These are phyloP conservation scores for Apantesis nais DNA, from an alignment of 2,888 invertebrate species.

Conservation along the genomic window DNA sequence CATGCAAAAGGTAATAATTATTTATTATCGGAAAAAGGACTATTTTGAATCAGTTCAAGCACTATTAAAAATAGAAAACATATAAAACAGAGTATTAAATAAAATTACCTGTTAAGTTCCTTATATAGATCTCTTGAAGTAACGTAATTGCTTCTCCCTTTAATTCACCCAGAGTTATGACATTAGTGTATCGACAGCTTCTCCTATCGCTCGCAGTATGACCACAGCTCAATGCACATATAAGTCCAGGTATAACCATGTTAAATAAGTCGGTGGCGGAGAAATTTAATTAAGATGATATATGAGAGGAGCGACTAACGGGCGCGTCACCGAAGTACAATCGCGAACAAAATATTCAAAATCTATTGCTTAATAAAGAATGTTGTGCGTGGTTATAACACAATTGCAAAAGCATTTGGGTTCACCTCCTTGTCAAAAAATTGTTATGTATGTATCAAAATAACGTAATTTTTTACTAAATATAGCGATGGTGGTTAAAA, in stretches of 20 bases:
- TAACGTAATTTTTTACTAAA: background rate
- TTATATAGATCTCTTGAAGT: background rate
- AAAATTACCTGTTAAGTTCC: background rate
- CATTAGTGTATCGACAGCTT: background rate
- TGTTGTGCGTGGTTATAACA: background rate
- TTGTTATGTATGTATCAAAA: background rate
- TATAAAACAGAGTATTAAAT: background rate
- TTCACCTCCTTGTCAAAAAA: background rate
- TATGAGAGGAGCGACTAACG: constrained; percentile 79
- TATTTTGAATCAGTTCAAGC: background rate
- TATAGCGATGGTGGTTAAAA: background rate
- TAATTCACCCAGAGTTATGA: background rate
- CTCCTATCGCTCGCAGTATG: constrained; percentile 22
- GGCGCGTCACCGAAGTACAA: constrained; percentile 64
- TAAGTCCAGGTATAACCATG: constrained; percentile 73
- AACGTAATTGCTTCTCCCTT: background rate
- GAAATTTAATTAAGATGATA: constrained; percentile 86
- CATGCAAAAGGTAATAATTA: too few relatives aligned
- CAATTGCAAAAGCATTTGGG: background rate
- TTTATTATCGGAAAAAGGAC: too few relatives aligned
- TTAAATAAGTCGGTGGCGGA: constrained; percentile 77
- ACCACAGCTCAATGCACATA: constrained; percentile 42
- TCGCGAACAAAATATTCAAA: constrained; percentile 51
- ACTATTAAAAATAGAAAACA: background rate
- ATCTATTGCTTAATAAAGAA: constrained; percentile 19